Conservation (phyloP, 1,140 invertebrate genomes). For the Dinothrombium tinctorium region DNA sequence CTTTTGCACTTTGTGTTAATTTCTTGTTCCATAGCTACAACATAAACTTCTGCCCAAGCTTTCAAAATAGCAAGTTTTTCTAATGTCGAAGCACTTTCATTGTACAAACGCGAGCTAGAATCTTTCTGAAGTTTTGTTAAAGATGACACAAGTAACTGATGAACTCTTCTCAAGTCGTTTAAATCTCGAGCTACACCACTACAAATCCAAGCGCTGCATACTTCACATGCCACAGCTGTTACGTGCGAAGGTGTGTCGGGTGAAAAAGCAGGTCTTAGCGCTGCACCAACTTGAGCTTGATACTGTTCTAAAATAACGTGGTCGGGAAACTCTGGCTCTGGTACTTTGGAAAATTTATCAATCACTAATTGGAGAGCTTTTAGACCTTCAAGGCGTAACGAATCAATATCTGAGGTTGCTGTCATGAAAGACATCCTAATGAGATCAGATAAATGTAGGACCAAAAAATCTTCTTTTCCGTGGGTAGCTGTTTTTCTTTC, state of each 20-base stretch:
- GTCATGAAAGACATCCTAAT: slow-evolving; percentile 97
- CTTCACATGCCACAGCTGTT: slow-evolving; percentile 78
- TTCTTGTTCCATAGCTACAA: slow-evolving; percentile 63
- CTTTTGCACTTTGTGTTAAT: slow-evolving; percentile 20
- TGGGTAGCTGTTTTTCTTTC: slow-evolving; percentile 11
- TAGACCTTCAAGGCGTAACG: slow-evolving; percentile 68
- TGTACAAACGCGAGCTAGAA: slow-evolving; percentile 53
- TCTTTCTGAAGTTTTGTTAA: slow-evolving; percentile 51
- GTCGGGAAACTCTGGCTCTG: slow-evolving; percentile 93
- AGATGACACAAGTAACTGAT: slow-evolving; percentile 84
- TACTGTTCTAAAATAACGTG: slow-evolving; percentile 96
- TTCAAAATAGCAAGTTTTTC: slow-evolving; percentile 91
- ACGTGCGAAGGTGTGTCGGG: slow-evolving; percentile 88
- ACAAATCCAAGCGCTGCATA: slow-evolving; percentile 95
- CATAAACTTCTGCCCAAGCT: slow-evolving; percentile 94
- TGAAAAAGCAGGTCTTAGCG: slow-evolving; percentile 81
- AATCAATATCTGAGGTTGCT: slow-evolving; percentile 88
- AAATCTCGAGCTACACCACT: slow-evolving; percentile 88
- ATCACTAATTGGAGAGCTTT: slow-evolving; percentile 80
- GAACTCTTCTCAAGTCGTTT: slow-evolving; percentile 78
- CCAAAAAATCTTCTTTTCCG: slow-evolving; percentile 43
- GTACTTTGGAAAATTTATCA: slow-evolving; percentile 69
- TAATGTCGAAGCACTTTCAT: slow-evolving; percentile 81
- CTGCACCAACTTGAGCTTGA: slow-evolving; percentile 92
- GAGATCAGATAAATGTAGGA: slow-evolving; percentile 78